Base-by-base conservation (phyloP, 2,113 vertebrate species). In the Dipodomys merriami region DNA sequence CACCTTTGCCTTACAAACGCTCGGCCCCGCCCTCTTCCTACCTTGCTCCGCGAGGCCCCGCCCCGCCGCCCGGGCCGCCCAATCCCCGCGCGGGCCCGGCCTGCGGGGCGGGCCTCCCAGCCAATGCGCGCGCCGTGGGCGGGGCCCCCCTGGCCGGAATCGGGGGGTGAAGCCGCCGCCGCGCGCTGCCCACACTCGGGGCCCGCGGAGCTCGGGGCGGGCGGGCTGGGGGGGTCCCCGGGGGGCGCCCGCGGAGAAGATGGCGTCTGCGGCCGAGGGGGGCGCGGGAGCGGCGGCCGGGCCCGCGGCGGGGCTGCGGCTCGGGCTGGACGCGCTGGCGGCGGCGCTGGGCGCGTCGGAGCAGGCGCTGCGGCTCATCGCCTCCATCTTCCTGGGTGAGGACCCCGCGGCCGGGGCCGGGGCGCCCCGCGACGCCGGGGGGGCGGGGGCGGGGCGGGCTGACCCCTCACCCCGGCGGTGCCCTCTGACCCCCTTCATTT, bases 371-470 rank as follows among this genome's bases (percentile, higher is more conserved):
- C 98, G 99, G 69, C 98, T 99, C 86, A 98, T 99, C 96, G 93
- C 99, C 62, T 99, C 99, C 57, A 98, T 99, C 94, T 98, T 99
- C 95, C 97, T 99, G 96, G 99, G 99, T 99, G 96, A 99, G 99
- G 98, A 95, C 90, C 95, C 96, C 89, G 86, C 88, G 35, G 35
- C 35, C 35, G 35, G 35, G 35, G 35, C 35, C 35, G 35, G 35
- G 35, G 35, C 35, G 2, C 35, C 35, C 35, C 35, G 35, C 3
- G 35, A 39, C 35, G 35, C 35, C 35, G 35, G 35, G 35, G n/a
- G n/a, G n/a, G n/a, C n/a, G n/a, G n/a, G 35, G 35, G 35, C 35
- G 35, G 35, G 35, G 35, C 35, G 35, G 35, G 35, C 35, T 39
- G 35, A 39, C 35, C 35, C 35, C 35, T 39, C 35, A 39, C 35